Percentiles rank a stretch among this genome's conserved stretches.
Conservation (phyloP, 2,113 vertebrate genomes). For the Mormyrus lacerda region DNA sequence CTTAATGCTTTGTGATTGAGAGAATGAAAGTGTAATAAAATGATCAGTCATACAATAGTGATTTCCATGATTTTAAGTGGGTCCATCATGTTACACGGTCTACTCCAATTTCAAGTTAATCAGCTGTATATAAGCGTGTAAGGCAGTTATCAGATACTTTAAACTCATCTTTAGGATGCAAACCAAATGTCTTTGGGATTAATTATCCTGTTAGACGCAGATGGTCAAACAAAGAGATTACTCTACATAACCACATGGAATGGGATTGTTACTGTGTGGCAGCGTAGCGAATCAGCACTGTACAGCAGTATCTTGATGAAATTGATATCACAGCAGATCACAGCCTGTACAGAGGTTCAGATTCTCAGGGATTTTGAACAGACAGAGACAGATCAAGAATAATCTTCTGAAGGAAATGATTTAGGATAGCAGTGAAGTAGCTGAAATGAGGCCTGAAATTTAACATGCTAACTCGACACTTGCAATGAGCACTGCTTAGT, state of each 20-base stretch:
- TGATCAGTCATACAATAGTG: neutral
- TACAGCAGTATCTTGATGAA: neutral
- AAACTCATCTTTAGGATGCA: neutral
- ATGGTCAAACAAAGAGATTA: neutral
- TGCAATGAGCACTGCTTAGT: neutral
- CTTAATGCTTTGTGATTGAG: neutral
- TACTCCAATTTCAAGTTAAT: neutral
- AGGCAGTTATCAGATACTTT: neutral
- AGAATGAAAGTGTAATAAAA: neutral
- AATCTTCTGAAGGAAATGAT: neutral
- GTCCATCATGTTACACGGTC: neutral
- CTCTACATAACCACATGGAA: neutral
- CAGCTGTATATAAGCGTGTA: neutral
- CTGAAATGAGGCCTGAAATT: neutral
- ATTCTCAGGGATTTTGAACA: neutral
- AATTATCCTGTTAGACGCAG: neutral
- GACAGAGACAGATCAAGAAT: neutral
- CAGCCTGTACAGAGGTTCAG: neutral
- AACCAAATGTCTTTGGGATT: neutral
- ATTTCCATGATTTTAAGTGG: neutral
- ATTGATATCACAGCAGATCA: neutral
- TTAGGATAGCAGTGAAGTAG: neutral
- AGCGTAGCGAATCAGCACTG: neutral
- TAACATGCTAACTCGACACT: neutral
- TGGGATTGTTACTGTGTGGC: neutral